These are phyloP conservation scores for Chrysotoxum bicinctum DNA, from an alignment of 2,888 invertebrate species.

Conservation along the genomic window DNA sequence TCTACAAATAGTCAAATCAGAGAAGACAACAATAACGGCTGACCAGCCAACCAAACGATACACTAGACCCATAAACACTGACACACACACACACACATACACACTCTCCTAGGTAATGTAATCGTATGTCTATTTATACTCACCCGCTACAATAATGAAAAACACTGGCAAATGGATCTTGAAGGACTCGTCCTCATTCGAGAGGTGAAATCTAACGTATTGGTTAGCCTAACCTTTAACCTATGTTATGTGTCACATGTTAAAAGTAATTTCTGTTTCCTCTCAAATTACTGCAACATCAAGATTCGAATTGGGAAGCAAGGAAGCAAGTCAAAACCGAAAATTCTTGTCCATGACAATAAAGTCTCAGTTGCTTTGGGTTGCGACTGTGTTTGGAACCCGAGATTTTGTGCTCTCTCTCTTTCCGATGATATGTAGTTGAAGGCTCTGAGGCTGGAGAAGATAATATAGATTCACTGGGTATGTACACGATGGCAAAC, in stretches of 20 bases:
- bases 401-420: slow-evolving; percentile 25
- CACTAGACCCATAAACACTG: background rate
- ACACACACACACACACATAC: background rate
- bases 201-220: slow-evolving; percentile 11
- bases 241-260: slow-evolving; percentile 36
- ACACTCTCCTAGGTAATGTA: too few relatives aligned
- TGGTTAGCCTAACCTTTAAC: slow-evolving; percentile 15
- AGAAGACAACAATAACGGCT: slow-evolving; percentile 19
- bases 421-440: background rate
- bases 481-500: background rate
- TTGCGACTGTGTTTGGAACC: slow-evolving; percentile 36
- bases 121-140: background rate
- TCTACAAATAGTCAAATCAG: slow-evolving; percentile 51
- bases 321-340: slow-evolving; percentile 19
- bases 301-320: background rate
- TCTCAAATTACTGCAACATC: slow-evolving; percentile 47
- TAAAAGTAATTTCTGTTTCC: slow-evolving; percentile 55
- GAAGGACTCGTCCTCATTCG: slow-evolving; percentile 17
- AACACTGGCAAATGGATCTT: slow-evolving; percentile 20
- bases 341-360: slow-evolving; percentile 51
- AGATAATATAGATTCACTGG: background rate
- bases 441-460: background rate
- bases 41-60: background rate
- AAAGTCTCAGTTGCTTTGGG: slow-evolving; percentile 36
- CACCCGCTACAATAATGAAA: background rate